Evolutionary conservation across 2,113 vertebrate species (phyloP).

Genomic region (Heliornis fulica): DNA sequence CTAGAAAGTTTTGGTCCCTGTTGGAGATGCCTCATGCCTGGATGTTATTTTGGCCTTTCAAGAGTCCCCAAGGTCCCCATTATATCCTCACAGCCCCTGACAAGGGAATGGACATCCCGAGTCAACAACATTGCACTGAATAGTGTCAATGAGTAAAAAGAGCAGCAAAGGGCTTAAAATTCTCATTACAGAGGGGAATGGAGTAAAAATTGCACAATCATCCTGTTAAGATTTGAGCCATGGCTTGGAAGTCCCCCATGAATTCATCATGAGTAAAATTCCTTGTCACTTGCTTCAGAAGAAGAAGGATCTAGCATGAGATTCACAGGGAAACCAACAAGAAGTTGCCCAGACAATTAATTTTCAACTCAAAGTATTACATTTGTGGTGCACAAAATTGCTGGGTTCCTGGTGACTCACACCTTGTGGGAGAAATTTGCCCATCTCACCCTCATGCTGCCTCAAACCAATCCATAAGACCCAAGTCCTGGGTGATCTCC

Average conservation of each 20-base stretch:
- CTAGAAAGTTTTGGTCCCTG: not conserved
- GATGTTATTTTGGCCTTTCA: not conserved
- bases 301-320: not conserved
- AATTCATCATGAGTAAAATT: not conserved
- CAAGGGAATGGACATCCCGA: not conserved
- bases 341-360: not conserved
- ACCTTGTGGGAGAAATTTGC: not conserved
- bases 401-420: not conserved
- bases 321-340: not conserved
- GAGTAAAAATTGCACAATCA: not conserved
- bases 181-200: not conserved
- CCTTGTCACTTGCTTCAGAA: not conserved
- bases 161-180: not conserved
- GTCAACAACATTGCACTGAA: not conserved
- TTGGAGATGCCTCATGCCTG: not conserved
- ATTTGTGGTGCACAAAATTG: not conserved
- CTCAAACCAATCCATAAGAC: not conserved
- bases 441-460: accelerated
- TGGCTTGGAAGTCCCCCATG: not conserved
- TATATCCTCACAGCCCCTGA: not conserved
- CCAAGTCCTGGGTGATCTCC: not conserved
- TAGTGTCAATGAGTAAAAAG: not conserved
- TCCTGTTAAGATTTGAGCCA: not conserved
- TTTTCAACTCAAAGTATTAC: not conserved
- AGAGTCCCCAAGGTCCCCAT: not conserved